These are phyloP conservation scores for Pteronura brasiliensis DNA, from an alignment of 2,113 vertebrate species.

Conservation along the genomic window DNA sequence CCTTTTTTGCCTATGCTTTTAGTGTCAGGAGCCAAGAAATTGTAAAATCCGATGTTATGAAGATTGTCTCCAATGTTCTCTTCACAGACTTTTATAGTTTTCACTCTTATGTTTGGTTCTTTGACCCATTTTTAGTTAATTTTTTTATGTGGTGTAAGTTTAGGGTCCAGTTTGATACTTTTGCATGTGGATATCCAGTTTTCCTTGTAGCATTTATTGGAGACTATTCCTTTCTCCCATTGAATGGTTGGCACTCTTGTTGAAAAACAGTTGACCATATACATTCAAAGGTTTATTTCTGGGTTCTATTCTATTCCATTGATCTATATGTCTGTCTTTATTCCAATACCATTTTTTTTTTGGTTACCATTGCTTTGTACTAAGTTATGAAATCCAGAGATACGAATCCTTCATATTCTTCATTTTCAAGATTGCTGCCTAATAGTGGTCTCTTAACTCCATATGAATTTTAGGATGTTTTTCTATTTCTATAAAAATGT, in stretches of 20 bases:
- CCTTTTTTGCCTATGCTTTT: not conserved
- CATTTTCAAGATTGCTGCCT: not conserved
- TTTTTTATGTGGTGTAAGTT: not conserved
- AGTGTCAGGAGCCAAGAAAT: not conserved
- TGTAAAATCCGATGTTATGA: not conserved
- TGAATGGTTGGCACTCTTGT: not conserved
- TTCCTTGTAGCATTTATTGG: not conserved
- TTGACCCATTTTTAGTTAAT: not conserved
- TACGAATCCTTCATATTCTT: not conserved
- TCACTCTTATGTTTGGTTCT: not conserved
- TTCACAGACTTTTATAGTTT: not conserved
- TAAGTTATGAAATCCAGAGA: not conserved
- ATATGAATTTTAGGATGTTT: slow-evolving; percentile 10
- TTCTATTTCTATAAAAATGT: not conserved
- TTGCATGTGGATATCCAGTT: not conserved
- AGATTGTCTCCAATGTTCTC: not conserved
- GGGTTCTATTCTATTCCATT: not conserved
- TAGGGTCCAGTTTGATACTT: not conserved
- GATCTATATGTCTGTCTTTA: not conserved
- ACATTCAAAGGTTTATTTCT: not conserved
- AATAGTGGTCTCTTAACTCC: not conserved
- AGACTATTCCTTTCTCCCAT: not conserved
- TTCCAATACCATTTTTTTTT: not conserved
- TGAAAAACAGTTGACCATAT: not conserved
- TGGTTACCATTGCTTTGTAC: not conserved